These are phyloP conservation scores for Sciurus niger DNA, from an alignment of 2,113 vertebrate genomes.

Conservation along the genomic window DNA sequence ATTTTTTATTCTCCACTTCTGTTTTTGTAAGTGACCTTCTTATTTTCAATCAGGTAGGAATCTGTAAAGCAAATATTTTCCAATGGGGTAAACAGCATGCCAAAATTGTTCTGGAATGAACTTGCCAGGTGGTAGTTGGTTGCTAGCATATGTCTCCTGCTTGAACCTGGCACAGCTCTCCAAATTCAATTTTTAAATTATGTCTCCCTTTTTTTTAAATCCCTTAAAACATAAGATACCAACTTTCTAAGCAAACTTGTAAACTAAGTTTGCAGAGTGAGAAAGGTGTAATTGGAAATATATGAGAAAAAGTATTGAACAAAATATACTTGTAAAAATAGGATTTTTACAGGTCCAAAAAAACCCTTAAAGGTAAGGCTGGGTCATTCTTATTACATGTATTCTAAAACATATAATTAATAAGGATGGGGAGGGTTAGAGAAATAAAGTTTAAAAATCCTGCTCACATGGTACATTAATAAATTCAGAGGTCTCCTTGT, in stretches of 20 bases:
- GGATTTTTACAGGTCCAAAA: neutral
- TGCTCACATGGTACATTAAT: neutral
- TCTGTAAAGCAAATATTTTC: slow-evolving; percentile 71
- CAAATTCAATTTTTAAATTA: slow-evolving; percentile 64
- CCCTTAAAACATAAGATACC: neutral
- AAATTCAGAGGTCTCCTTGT: neutral
- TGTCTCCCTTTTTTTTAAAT: slow-evolving; percentile 50
- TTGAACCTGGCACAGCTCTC: slow-evolving; percentile 39
- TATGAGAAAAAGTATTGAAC: neutral
- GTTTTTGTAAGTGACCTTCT: slow-evolving; percentile 54
- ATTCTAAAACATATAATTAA: neutral
- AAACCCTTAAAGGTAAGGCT: neutral
- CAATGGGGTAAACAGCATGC: slow-evolving; percentile 7
- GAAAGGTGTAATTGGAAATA: neutral
- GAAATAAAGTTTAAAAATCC: neutral
- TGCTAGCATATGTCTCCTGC: slow-evolving; percentile 63
- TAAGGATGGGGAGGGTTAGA: neutral
- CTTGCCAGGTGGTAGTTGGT: neutral
- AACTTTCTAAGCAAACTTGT: slow-evolving; percentile 48
- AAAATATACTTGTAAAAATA: neutral
- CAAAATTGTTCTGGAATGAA: slow-evolving; percentile 47
- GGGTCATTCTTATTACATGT: neutral
- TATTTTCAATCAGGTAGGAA: slow-evolving; percentile 20
- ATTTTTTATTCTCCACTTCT: neutral
- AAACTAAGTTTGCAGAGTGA: neutral